Conservation (phyloP, 2,888 invertebrate genomes). For the Enchytraeus crypticus region DNA sequence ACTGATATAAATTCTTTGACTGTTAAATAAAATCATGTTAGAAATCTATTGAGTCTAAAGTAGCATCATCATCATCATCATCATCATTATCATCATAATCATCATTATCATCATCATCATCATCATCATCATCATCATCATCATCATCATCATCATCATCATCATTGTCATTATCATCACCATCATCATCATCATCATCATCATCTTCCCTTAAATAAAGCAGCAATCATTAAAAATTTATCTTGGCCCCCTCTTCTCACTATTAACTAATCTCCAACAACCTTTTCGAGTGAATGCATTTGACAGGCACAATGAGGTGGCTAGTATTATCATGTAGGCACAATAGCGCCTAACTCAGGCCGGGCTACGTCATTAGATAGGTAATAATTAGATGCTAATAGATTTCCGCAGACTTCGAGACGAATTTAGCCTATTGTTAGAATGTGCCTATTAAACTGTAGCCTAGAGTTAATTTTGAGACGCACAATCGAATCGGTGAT, state of each 20-base stretch:
- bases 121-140: conserved; percentile 7
- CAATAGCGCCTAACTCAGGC: no score
- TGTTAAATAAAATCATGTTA: background rate
- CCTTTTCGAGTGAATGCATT: no score
- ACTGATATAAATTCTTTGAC: background rate
- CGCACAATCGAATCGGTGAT: no score
- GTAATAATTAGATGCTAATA: no score
- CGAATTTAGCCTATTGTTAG: no score
- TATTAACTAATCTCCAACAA: no score
- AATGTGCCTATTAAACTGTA: no score
- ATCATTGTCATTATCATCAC: background rate
- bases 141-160: conserved; percentile 4
- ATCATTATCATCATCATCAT: conserved; percentile 8
- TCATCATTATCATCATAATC: background rate
- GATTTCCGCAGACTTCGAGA: no score
- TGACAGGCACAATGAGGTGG: no score
- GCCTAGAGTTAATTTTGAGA: no score
- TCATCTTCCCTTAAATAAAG: background rate
- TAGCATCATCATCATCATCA: conserved; percentile 1
- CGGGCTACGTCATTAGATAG: no score
- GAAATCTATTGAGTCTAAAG: background rate
- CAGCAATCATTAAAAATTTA: background rate
- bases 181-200: conserved; percentile 3
- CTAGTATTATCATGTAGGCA: no score
- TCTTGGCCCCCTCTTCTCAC: background rate